Evolutionary conservation across 2,888 invertebrate genomes (phyloP).

Genomic region (Nezara viridula): DNA sequence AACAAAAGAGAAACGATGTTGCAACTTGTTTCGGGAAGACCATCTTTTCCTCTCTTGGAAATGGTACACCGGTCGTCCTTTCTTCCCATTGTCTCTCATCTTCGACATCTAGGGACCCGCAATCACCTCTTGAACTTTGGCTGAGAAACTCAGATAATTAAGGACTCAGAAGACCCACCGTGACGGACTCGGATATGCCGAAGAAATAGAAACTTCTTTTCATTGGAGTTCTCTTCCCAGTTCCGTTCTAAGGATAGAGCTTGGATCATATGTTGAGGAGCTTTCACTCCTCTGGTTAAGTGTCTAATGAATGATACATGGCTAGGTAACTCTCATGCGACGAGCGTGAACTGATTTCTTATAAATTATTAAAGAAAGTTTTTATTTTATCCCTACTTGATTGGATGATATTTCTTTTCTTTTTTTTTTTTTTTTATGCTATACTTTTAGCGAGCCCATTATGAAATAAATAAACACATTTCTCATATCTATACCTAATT

Average conservation of each 20-base stretch:
- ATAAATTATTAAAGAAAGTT: slow-evolving; percentile 2
- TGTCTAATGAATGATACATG: slow-evolving; percentile 25
- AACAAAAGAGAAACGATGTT: not conserved
- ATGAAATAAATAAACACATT: too few relatives aligned
- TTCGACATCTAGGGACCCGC: not conserved
- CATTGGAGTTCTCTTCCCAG: not conserved
- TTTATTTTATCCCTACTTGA: not conserved
- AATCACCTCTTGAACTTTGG: not conserved
- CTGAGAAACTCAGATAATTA: not conserved
- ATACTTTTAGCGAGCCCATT: too few relatives aligned
- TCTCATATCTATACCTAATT: too few relatives aligned
- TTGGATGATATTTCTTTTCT: not conserved
- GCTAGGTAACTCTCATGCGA: not conserved
- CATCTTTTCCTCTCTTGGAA: not conserved
- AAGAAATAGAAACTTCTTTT: slow-evolving; percentile 8
- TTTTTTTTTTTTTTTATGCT: too few relatives aligned
- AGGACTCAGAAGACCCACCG: not conserved
- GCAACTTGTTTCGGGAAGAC: not conserved
- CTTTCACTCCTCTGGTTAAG: slow-evolving; percentile 31
- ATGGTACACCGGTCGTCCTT: not conserved
- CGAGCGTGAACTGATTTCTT: not conserved
- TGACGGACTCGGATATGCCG: not conserved
- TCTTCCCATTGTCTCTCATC: slow-evolving; percentile 14
- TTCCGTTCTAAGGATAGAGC: not conserved
- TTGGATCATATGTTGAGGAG: slow-evolving; percentile 2